phyloP scores from a whole-genome alignment of 2,113 vertebrate genomes.

The Lynx canadensis region DNA sequence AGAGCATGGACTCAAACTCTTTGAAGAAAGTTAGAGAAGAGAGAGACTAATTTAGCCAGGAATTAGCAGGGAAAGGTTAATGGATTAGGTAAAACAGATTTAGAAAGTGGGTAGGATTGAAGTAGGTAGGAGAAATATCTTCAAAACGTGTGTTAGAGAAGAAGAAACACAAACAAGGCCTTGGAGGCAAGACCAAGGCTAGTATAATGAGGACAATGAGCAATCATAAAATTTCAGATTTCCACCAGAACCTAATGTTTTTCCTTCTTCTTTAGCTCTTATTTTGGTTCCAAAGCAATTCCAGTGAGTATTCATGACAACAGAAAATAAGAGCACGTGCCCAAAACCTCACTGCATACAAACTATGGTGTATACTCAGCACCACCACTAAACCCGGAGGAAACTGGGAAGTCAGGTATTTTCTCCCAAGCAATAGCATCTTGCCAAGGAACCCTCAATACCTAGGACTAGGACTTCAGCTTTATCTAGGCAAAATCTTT shows the following conservation, averaged over 20 bases:
- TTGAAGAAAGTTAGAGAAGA: not conserved
- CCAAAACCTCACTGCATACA: not conserved
- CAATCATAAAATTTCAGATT: not conserved
- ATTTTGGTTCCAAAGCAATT: not conserved
- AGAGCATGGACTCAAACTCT: not conserved
- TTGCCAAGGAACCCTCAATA: not conserved
- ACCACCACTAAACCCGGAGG: not conserved
- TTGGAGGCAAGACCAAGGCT: not conserved
- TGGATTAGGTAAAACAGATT: not conserved
- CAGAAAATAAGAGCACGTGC: not conserved
- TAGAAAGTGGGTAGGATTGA: not conserved
- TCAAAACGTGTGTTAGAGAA: not conserved
- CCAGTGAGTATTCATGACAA: not conserved
- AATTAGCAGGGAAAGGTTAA: not conserved
- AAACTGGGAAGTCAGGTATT: not conserved
- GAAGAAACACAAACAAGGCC: not conserved
- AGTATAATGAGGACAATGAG: not conserved
- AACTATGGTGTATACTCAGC: not conserved
- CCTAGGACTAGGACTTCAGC: not conserved
- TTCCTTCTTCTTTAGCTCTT: not conserved
- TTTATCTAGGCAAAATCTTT: not conserved
- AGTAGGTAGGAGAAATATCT: not conserved
- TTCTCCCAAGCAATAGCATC: not conserved
- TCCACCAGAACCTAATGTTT: not conserved
- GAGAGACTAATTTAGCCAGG: not conserved